A percentile compares a stretch with the other conserved stretches of the same genome.
Evolutionary conservation across 2,113 vertebrate genomes (phyloP).

Genomic region (Gymnocephalus cernua): DNA sequence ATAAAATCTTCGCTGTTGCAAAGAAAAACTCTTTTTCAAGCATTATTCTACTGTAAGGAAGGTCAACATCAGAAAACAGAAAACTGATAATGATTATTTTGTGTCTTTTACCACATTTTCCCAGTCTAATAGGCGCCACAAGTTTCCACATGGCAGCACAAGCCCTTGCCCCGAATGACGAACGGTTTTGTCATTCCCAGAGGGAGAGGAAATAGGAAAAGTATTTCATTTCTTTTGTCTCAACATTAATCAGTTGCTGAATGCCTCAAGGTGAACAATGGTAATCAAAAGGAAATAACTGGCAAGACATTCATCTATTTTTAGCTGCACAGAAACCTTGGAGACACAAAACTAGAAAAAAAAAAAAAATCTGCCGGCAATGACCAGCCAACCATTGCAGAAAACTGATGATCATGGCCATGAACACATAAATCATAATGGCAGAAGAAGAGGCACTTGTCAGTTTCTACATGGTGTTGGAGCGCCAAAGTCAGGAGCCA

Average conservation of each 20-base stretch:
- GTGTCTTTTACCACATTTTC: conserved; percentile 2
- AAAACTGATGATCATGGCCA: conserved; percentile 47
- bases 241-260: conserved; percentile 61
- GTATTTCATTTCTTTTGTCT: conserved; percentile 65
- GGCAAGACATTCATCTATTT: conserved; percentile 48
- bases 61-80: background rate
- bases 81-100: background rate
- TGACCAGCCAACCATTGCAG: conserved; percentile 15
- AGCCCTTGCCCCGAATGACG: conserved; percentile 28
- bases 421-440: conserved; percentile 23
- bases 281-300: conserved; percentile 65
- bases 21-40: background rate
- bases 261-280: conserved; percentile 64
- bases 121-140: background rate
- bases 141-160: conserved; percentile 17
- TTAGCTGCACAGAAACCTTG: conserved; percentile 20
- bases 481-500: background rate
- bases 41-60: background rate
- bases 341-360: background rate
- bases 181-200: conserved; percentile 42
- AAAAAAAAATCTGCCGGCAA: background rate
- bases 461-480: background rate
- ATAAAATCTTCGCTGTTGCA: background rate
- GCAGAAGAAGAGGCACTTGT: conserved; percentile 10
- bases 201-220: conserved; percentile 39